These are phyloP conservation scores for Lithophane leautieri DNA, from an alignment of 2,888 invertebrate genomes.

Conservation along the genomic window DNA sequence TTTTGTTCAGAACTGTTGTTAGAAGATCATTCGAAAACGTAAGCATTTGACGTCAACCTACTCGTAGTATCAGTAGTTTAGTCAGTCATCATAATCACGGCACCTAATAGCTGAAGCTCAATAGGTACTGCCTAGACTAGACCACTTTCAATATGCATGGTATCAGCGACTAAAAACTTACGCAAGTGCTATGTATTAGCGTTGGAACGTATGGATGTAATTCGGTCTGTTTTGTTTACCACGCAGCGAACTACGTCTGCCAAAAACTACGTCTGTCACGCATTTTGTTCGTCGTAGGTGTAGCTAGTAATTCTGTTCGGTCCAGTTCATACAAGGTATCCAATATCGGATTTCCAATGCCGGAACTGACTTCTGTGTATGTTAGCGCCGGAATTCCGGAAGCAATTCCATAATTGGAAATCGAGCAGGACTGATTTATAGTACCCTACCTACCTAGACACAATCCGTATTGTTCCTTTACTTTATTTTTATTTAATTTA, in stretches of 20 bases:
- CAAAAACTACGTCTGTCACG: conserved; percentile 63
- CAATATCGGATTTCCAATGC: conserved; percentile 55
- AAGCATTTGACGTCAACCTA: not conserved
- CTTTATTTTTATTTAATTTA: too few relatives aligned
- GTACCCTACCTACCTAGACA: not conserved
- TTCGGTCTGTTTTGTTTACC: conserved; percentile 65
- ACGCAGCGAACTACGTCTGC: conserved; percentile 61
- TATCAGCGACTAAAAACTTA: conserved; percentile 50
- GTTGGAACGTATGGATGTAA: conserved; percentile 44
- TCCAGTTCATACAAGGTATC: conserved; percentile 41
- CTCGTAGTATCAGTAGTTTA: not conserved
- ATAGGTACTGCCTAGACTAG: not conserved
- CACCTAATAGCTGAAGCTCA: not conserved
- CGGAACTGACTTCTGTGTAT: conserved; percentile 27
- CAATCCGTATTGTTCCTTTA: not conserved
- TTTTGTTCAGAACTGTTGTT: not conserved
- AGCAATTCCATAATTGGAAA: conserved; percentile 29
- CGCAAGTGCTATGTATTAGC: conserved; percentile 48
- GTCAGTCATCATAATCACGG: not conserved
- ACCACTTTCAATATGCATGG: not conserved
- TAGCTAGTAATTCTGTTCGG: conserved; percentile 40
- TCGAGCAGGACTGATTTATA: not conserved
- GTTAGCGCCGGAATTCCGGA: conserved; percentile 25
- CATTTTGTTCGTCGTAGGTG: conserved; percentile 58
- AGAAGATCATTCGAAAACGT: conserved; percentile 21